Conservation (phyloP, 64 coral and sea anemone genomes). For the Montipora foliosa region DNA sequence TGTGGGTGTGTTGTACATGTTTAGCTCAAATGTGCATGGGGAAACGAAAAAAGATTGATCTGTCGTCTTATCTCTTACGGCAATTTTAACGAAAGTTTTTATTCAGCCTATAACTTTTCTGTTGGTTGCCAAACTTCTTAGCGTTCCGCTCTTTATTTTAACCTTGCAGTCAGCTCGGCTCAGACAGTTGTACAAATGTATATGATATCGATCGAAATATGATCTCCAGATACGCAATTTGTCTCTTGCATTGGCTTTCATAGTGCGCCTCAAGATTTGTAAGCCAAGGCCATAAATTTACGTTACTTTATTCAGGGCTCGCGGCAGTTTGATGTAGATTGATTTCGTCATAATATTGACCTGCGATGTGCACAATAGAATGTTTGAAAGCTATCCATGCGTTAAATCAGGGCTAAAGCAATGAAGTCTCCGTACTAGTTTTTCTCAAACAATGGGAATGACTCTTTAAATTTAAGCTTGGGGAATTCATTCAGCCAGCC, state of each 20-base stretch:
- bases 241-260: too few species aligned
- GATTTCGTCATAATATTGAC: background rate
- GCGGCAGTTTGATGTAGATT: conserved; percentile 5
- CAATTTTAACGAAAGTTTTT: background rate
- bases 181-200: too few species aligned
- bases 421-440: background rate
- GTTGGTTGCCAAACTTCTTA: background rate
- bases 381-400: background rate
- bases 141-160: background rate
- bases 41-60: too few species aligned
- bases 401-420: background rate
- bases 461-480: background rate
- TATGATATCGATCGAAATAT: background rate
- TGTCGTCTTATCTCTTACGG: background rate
- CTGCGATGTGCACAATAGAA: background rate
- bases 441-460: background rate
- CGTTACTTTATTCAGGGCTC: background rate
- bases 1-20: background rate
- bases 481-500: too few species aligned
- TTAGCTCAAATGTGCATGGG: background rate
- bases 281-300: background rate
- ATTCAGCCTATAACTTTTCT: background rate
- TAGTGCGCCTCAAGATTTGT: background rate
- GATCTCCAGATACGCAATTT: too few species aligned
- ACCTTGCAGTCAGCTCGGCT: background rate